Percentiles rank a stretch among this genome's conserved stretches.
Evolutionary conservation across 2,113 vertebrate genomes (phyloP).

Genomic region (Egretta garzetta): DNA sequence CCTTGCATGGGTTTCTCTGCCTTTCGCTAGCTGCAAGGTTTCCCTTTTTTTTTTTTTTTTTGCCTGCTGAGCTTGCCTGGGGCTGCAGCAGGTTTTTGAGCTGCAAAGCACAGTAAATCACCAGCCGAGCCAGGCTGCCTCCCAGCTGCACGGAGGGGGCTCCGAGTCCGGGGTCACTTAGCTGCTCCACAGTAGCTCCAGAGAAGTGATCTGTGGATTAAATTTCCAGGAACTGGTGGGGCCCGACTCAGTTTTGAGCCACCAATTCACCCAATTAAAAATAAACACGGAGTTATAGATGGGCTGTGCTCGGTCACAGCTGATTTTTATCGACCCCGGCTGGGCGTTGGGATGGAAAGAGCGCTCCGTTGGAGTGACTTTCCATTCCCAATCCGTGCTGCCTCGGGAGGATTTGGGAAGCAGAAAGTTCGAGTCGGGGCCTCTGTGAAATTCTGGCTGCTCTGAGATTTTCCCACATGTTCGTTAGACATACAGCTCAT

Average conservation of each 20-base stretch:
- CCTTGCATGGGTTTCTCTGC: neutral
- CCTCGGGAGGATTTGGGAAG: slow-evolving; percentile 30
- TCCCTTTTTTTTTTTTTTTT: accelerated
- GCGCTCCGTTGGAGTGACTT: neutral
- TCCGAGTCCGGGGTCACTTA: neutral
- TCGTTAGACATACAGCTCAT: neutral
- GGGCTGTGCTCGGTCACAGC: neutral
- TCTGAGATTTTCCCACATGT: slow-evolving; percentile 2
- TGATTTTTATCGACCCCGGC: neutral
- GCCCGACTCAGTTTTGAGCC: neutral
- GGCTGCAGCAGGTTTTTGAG: neutral
- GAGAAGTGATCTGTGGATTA: neutral
- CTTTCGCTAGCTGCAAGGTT: neutral
- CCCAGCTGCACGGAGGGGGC: neutral
- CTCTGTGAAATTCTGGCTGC: neutral
- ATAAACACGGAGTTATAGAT: neutral
- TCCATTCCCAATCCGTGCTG: neutral
- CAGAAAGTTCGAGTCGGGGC: neutral
- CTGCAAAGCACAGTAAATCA: neutral
- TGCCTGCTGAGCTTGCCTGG: neutral
- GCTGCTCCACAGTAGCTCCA: neutral
- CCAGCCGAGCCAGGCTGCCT: accelerated
- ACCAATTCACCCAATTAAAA: neutral
- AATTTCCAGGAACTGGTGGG: neutral
- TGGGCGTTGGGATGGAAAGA: neutral